These are phyloP conservation scores for Motacilla alba DNA, from an alignment of 2,113 vertebrate genomes.

Conservation along the genomic window DNA sequence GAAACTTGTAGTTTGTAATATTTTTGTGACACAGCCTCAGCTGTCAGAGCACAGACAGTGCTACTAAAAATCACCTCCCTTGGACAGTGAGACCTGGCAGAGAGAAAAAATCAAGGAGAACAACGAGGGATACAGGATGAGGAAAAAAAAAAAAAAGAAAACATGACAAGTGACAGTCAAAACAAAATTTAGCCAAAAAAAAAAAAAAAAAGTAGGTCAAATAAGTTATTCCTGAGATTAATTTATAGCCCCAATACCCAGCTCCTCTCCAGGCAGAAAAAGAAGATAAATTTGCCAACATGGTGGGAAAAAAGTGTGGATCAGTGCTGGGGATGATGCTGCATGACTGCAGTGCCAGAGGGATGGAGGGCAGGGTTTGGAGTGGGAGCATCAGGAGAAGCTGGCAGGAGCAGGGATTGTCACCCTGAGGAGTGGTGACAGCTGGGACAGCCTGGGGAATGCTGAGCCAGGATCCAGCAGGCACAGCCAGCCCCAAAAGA, in stretches of 20 bases:
- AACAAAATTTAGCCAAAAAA: neutral
- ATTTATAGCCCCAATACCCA: neutral
- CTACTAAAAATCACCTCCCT: neutral
- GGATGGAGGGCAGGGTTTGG: neutral
- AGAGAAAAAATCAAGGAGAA: neutral
- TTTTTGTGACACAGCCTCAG: neutral
- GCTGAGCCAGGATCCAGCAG: neutral
- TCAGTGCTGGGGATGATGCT: neutral
- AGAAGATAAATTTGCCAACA: neutral
- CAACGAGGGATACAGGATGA: neutral
- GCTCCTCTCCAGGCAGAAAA: neutral
- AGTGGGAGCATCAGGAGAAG: neutral
- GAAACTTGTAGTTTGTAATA: neutral
- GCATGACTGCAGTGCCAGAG: neutral
- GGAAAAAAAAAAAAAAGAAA: neutral
- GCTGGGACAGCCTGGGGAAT: neutral
- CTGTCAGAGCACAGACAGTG: neutral
- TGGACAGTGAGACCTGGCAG: neutral
- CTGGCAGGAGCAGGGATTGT: neutral
- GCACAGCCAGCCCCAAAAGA: neutral
- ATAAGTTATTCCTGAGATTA: neutral
- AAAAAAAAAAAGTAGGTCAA: neutral
- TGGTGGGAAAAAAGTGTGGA: neutral
- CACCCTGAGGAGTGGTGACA: neutral
- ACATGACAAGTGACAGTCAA: neutral